Evolutionary conservation across 2,113 vertebrate genomes (phyloP).

Genomic region (Oryctolagus cuniculus): mOryCun1.1 NC_091438.1:16262001-16262500

Average conservation of each 20-base stretch:
- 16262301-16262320: constrained; percentile 46
- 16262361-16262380: constrained; percentile 14
- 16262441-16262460: background rate
- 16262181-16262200: constrained; percentile 55
- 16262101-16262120: too few species aligned
- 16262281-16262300: constrained; percentile 25
- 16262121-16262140: too few species aligned
- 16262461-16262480: background rate
- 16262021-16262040: too few species aligned
- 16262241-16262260: constrained; percentile 37
- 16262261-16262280: too few species aligned
- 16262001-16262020: too few species aligned
- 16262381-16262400: background rate
- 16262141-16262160: constrained; percentile 58
- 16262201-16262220: background rate
- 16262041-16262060: too few species aligned
- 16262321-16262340: constrained; percentile 41
- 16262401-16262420: background rate
- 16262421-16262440: background rate
- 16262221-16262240: constrained; percentile 64
- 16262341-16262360: constrained; percentile 23
- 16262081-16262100: too few species aligned
- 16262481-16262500: too few species aligned
- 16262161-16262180: constrained; percentile 66
- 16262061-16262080: too few species aligned